Base-by-base conservation (phyloP, 2,113 vertebrate genomes). In the Perccottus glenii region DNA sequence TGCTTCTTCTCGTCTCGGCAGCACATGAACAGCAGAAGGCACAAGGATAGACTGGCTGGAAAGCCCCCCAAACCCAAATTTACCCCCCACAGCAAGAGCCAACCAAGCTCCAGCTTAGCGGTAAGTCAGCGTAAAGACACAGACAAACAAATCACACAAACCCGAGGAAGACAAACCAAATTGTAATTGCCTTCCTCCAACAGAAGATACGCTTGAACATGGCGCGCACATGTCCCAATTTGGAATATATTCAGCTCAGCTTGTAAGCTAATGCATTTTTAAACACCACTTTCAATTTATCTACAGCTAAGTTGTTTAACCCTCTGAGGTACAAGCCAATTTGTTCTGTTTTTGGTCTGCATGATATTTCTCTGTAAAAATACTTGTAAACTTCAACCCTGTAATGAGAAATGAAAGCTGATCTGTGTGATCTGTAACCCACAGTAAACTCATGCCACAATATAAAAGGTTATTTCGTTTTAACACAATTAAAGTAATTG, bases 21-120 rank as follows among this genome's bases (percentile, higher is more conserved):
- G 98, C 98, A 99, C 91, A 95, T 98, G 95, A 98, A 94, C 88
- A 99, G 98, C 93, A 93, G 96, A 87, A 89, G 96, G 80, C 98
- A 99, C 92, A 98, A 95, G 93, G 97, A 99, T 86, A 89, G 96
- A 70, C 91, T 99, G 91, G 96, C 97, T 0, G 97, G 98, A 81
- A 99, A 98, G 82, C 94, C 95, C 0, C 94, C 95, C 58, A 98
- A 97, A 82, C 93, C 96, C 79, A 98, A 96, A 87, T 95, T 94
- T 88, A 97, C 94, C 85, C 96, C 96, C 66, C 95, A 96, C 67
- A 93, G 89, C 93, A 98, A 96, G 89, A 93, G 93, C 88, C 96
- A 94, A 91, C 94, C 93, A 76, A 94, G 93, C 27, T 94, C 94
- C 63, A 94, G 93, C 73, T 93, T 96, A 82, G 94, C 93, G 89